These are phyloP conservation scores for Ptychadena robeensis DNA, from an alignment of 2,797 vertebrate genomes.

Conservation along the genomic window DNA sequence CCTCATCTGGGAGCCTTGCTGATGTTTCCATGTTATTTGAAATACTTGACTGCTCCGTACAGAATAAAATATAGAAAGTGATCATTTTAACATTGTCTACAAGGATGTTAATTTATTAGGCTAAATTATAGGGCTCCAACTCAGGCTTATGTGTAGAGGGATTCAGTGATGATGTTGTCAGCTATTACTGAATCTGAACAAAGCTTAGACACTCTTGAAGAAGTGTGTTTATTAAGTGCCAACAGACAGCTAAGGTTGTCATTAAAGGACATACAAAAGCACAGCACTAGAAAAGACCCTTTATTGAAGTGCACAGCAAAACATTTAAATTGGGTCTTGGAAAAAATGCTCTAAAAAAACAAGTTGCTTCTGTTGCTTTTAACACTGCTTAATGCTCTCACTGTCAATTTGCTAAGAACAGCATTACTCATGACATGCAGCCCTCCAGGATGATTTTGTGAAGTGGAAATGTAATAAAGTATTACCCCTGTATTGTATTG, in stretches of 20 bases:
- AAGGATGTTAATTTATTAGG: background rate
- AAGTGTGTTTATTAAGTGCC: background rate
- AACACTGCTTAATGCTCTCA: too few relatives aligned
- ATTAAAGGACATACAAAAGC: background rate
- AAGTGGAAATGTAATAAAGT: too few relatives aligned
- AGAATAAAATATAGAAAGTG: background rate
- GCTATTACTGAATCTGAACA: background rate
- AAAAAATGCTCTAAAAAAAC: too few relatives aligned
- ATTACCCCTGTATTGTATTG: too few relatives aligned
- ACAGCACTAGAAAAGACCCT: too few relatives aligned
- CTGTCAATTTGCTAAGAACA: too few relatives aligned
- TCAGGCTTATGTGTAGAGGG: background rate
- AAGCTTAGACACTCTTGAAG: background rate
- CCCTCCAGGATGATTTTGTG: too few relatives aligned
- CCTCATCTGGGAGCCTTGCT: conserved; percentile 73
- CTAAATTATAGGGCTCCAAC: background rate
- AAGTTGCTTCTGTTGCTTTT: too few relatives aligned
- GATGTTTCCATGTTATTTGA: conserved; percentile 76
- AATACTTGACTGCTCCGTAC: conserved; percentile 65
- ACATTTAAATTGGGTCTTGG: too few relatives aligned
- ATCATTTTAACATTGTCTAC: conserved; percentile 18
- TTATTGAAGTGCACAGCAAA: too few relatives aligned
- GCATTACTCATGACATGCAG: too few relatives aligned
- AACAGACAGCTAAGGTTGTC: background rate
- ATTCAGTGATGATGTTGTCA: background rate